Evolutionary conservation across 2,113 vertebrate genomes (phyloP), one percentile per base, ranked within the genome.

Genomic region (Hypocryptadius cinnamomeus): DNA sequence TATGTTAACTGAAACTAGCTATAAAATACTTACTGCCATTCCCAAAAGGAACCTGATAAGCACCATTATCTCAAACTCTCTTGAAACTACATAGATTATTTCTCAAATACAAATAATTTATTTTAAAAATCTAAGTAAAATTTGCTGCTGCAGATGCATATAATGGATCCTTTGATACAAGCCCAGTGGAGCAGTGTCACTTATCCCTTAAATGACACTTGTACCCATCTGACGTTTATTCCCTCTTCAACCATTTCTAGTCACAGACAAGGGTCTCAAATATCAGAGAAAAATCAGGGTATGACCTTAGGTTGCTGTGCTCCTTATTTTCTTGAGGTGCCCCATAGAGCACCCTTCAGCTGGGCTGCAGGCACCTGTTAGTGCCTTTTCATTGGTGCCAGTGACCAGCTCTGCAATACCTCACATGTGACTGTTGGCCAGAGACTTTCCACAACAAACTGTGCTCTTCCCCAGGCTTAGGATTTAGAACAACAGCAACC

Each of bases 1-100:
- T 89, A 76, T 69, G 66, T 87, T 89, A 85, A 61, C 81, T 79
- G 85, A 95, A 92, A 87, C 90, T 85, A 53, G 40, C 85, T 87
- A 61, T 94, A 87, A 95, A 91, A 72, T 35, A 57, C 73, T 89
- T 81, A 89, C 37, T 76, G 66, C 48, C 48, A 79, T 91, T 51
- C 61, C 57, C 70, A 76, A 74, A 92, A 89, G 48, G 74, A 87
- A 82, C 65, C 53, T 82, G 78, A 91, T 82, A 87, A 95, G 61
- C 53, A 72, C 28, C 61, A 91, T 87, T 91, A 69, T 85, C 37
- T 89, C 35, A 40, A 23, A 11, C 25, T 69, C 30, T 72, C 24
- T 54, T 89, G 85, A 89, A 95, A 87, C n/a, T 1, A 1, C 61
- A 53, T 23, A 72, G 83, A 68, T 60, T 90, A 79, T 91, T 92